A percentile compares a stretch with the other conserved stretches of the same genome.
Evolutionary conservation across 2,797 vertebrate species (phyloP).

Genomic region (Petrocephalus sullivani): DNA sequence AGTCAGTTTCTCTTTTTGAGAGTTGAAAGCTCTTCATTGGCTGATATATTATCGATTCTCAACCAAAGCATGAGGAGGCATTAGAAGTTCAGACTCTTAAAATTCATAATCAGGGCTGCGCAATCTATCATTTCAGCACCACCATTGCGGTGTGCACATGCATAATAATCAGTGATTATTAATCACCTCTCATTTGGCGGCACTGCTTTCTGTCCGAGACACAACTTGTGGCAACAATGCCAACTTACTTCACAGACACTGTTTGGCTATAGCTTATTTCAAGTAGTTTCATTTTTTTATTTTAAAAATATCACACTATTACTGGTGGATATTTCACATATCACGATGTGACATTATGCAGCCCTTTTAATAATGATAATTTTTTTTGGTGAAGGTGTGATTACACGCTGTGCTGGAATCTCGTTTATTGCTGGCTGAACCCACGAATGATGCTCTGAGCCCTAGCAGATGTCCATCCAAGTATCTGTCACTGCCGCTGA

Average conservation of each 20-base stretch:
- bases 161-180: background rate
- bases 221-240: background rate
- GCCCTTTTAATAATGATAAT: background rate
- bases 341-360: background rate
- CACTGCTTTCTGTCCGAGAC: background rate
- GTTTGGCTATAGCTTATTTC: background rate
- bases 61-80: background rate
- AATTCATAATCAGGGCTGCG: background rate
- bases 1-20: background rate
- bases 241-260: background rate
- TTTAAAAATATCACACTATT: background rate
- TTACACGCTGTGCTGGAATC: background rate
- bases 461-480: background rate
- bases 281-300: background rate
- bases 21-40: background rate
- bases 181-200: background rate
- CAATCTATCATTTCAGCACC: background rate
- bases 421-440: background rate
- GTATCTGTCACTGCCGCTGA: background rate
- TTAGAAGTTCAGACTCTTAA: background rate
- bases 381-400: background rate
- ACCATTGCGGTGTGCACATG: background rate
- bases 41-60: background rate
- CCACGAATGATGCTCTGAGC: background rate
- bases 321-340: background rate